Percentiles rank a stretch among this genome's conserved stretches.
These are phyloP conservation scores for Barbus barbus DNA, from an alignment of 2,113 vertebrate species.

Conservation along the genomic window DNA sequence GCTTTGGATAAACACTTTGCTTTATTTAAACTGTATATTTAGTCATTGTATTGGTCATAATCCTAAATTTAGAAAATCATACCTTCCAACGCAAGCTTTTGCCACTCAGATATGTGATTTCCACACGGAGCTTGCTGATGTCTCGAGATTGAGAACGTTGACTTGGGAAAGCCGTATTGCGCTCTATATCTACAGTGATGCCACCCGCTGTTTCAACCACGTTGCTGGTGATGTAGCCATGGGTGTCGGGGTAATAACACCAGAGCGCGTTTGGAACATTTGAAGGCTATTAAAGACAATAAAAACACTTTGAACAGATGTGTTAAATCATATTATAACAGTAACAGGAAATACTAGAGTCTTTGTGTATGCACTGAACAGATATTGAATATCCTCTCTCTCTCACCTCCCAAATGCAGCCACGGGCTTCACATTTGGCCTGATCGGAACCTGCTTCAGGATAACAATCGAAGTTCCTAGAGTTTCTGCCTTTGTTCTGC, in stretches of 20 bases:
- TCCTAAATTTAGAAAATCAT: not conserved
- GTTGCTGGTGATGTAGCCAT: constrained; percentile 66
- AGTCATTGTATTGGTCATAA: not conserved
- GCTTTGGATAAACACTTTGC: no score
- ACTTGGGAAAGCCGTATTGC: constrained; percentile 56
- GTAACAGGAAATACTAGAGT: not conserved
- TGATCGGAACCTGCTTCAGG: constrained; percentile 63
- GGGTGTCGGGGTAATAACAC: constrained; percentile 75
- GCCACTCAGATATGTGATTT: constrained; percentile 80
- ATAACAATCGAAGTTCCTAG: constrained; percentile 69
- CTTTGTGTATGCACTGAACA: not conserved
- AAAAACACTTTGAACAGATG: not conserved
- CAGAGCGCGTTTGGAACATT: rapidly evolving
- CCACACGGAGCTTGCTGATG: constrained; percentile 76
- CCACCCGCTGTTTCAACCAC: constrained; percentile 47
- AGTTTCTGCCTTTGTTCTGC: constrained; percentile 40
- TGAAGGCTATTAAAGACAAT: constrained; percentile 51
- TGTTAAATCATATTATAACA: not conserved
- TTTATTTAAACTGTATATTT: not conserved
- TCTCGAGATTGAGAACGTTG: constrained; percentile 59
- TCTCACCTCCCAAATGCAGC: constrained; percentile 76
- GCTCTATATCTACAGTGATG: constrained; percentile 67
- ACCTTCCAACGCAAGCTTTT: constrained; percentile 92
- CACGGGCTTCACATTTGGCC: constrained; percentile 65
- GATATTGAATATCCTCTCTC: not conserved